These are phyloP conservation scores for Heliconius nattereri DNA, from an alignment of 1,140 invertebrate genomes.

Conservation along the genomic window DNA sequence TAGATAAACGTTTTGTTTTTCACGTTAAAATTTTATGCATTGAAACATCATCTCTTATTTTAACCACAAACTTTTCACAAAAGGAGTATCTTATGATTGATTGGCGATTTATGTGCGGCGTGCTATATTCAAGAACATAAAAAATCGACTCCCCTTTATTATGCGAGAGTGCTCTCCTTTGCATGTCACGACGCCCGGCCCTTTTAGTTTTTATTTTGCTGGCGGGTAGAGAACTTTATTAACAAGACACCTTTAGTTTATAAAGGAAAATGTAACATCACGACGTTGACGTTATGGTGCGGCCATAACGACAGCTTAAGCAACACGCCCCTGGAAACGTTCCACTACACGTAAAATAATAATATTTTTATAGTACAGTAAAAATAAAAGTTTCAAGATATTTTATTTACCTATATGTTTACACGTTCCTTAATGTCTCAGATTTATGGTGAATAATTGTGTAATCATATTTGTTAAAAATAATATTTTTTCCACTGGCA, in stretches of 20 bases:
- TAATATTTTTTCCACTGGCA: not conserved
- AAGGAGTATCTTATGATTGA: constrained; percentile 49
- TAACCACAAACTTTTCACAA: constrained; percentile 39
- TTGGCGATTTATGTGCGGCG: constrained; percentile 52
- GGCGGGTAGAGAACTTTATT: not conserved
- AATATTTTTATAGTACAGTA: not conserved
- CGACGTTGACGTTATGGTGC: constrained; percentile 69
- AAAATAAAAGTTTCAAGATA: not conserved
- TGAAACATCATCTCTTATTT: not conserved
- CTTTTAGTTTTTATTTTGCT: constrained; percentile 52
- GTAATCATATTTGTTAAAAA: not conserved
- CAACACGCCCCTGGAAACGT: constrained; percentile 65
- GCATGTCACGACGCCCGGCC: constrained; percentile 71
- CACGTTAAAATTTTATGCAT: not conserved
- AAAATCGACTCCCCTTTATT: constrained; percentile 70
- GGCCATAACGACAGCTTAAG: constrained; percentile 65
- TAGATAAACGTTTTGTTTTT: not conserved
- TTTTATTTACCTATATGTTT: not conserved
- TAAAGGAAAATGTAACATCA: constrained; percentile 55
- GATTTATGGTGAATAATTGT: not conserved
- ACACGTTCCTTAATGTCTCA: not conserved
- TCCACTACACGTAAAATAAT: constrained; percentile 40
- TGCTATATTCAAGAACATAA: constrained; percentile 52
- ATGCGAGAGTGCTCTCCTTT: constrained; percentile 74
- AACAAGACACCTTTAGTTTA: not conserved